Evolutionary conservation across 2,888 invertebrate species (phyloP).

Genomic region (Watsonalla binaria): DNA sequence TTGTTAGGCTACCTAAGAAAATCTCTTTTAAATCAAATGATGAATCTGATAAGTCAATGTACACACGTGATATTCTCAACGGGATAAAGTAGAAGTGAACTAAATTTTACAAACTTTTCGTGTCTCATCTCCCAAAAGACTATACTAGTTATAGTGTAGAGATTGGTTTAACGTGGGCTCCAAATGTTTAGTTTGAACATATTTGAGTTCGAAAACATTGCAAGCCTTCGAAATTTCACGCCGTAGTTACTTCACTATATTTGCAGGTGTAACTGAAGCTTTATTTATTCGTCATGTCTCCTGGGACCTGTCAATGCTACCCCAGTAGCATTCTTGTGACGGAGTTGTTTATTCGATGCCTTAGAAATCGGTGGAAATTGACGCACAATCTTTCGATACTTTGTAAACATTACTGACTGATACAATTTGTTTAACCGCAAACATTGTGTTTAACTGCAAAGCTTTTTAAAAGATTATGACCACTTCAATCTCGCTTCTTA

Average conservation of each 20-base stretch:
- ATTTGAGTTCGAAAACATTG: not conserved
- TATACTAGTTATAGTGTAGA: not conserved
- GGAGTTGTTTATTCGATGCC: not conserved
- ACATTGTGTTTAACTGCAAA: too few relatives aligned
- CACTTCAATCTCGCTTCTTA: too few relatives aligned
- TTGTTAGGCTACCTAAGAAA: too few relatives aligned
- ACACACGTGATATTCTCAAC: not conserved
- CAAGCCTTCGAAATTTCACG: not conserved
- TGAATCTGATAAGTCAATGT: too few relatives aligned
- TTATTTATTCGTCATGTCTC: slow-evolving; percentile 1
- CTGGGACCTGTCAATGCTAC: not conserved
- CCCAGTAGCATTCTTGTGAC: slow-evolving; percentile 1
- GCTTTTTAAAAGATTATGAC: too few relatives aligned
- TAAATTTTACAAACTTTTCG: not conserved
- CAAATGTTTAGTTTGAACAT: not conserved
- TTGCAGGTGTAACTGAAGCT: not conserved
- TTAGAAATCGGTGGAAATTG: not conserved
- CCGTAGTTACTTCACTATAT: not conserved
- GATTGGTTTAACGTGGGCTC: not conserved
- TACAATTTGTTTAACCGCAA: too few relatives aligned
- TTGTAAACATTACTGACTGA: not conserved
- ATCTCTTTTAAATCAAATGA: too few relatives aligned
- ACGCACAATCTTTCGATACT: not conserved
- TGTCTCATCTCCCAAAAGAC: not conserved
- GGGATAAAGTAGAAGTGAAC: not conserved